Evolutionary conservation across 2,797 vertebrate species (phyloP).

Genomic region (Etheostoma nigrum): DNA sequence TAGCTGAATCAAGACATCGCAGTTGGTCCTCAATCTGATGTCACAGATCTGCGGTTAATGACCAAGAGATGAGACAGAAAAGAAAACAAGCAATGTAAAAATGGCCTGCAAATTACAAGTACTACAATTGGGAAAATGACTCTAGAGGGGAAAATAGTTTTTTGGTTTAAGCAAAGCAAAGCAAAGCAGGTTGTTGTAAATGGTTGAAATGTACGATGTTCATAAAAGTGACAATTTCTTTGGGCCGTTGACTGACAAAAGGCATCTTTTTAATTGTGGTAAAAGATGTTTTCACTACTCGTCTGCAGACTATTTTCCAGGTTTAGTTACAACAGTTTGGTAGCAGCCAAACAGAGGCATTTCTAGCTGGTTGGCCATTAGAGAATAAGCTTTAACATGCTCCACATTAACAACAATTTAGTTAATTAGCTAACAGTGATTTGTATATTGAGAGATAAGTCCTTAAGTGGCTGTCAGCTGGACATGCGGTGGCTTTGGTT

Average conservation of each 20-base stretch:
- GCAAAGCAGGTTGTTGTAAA: slow-evolving; percentile 14
- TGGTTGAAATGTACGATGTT: slow-evolving; percentile 9
- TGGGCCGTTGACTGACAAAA: slow-evolving; percentile 19
- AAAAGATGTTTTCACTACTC: slow-evolving; percentile 33
- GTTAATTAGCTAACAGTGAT: slow-evolving; percentile 79
- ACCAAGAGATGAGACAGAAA: slow-evolving; percentile 52
- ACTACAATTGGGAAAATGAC: slow-evolving; percentile 46
- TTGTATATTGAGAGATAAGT: slow-evolving; percentile 76
- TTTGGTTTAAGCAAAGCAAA: slow-evolving; percentile 16
- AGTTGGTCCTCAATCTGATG: slow-evolving; percentile 28
- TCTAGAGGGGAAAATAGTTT: slow-evolving; percentile 27
- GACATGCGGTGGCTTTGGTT: slow-evolving; percentile 62
- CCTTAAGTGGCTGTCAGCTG: slow-evolving; percentile 78
- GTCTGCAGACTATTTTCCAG: slow-evolving; percentile 5
- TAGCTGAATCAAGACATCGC: neutral
- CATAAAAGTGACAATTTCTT: slow-evolving; percentile 11
- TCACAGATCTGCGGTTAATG: slow-evolving; percentile 65
- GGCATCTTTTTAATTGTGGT: slow-evolving; percentile 34
- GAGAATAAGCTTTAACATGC: slow-evolving; percentile 49
- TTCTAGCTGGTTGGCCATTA: slow-evolving; percentile 59
- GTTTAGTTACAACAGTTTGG: neutral
- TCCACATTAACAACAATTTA: slow-evolving; percentile 80
- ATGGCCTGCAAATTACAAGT: slow-evolving; percentile 48
- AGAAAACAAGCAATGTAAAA: slow-evolving; percentile 42
- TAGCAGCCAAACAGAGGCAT: slow-evolving; percentile 42